phyloP scores from a whole-genome alignment of 2,113 vertebrate species.

The Vanacampus margaritifer region DNA sequence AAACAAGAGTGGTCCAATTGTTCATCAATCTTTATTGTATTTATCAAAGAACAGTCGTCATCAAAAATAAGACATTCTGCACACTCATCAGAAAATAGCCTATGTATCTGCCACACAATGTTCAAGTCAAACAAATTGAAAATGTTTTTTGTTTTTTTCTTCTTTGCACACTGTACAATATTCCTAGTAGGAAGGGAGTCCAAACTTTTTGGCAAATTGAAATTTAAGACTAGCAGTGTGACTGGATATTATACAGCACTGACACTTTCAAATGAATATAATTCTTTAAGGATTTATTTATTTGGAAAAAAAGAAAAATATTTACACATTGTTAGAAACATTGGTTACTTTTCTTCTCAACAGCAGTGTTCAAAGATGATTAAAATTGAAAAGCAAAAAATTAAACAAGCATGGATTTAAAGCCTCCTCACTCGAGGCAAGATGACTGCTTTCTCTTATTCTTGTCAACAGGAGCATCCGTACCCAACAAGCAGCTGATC shows the following conservation, averaged over 20 bases:
- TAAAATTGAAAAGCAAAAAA: slow-evolving; percentile 46
- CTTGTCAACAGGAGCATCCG: slow-evolving; percentile 5
- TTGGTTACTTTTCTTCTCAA: slow-evolving; percentile 60
- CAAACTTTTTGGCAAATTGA: slow-evolving; percentile 18
- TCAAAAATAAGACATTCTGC: slow-evolving; percentile 66
- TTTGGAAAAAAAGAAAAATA: slow-evolving; percentile 89
- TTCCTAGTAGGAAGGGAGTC: slow-evolving; percentile 22
- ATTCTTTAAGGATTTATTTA: slow-evolving; percentile 73
- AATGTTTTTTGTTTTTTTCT: slow-evolving; percentile 11
- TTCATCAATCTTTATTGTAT: slow-evolving; percentile 44
- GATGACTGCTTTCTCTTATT: slow-evolving; percentile 21
- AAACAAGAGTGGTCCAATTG: background rate
- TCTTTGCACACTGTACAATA: slow-evolving; percentile 34
- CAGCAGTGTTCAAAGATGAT: slow-evolving; percentile 55
- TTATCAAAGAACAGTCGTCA: slow-evolving; percentile 68
- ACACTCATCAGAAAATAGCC: slow-evolving; percentile 66
- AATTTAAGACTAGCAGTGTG: slow-evolving; percentile 48
- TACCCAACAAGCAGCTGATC: slow-evolving; percentile 1
- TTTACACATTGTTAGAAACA: slow-evolving; percentile 78
- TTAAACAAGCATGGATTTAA: slow-evolving; percentile 33
- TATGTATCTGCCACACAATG: slow-evolving; percentile 41
- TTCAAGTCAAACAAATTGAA: slow-evolving; percentile 35
- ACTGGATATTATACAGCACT: slow-evolving; percentile 39
- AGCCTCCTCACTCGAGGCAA: slow-evolving; percentile 3
- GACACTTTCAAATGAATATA: slow-evolving; percentile 49